Percentiles rank a stretch among this genome's conserved stretches.
Evolutionary conservation across 2,888 invertebrate species (phyloP).

Genomic region (Miltochrista miniata): DNA sequence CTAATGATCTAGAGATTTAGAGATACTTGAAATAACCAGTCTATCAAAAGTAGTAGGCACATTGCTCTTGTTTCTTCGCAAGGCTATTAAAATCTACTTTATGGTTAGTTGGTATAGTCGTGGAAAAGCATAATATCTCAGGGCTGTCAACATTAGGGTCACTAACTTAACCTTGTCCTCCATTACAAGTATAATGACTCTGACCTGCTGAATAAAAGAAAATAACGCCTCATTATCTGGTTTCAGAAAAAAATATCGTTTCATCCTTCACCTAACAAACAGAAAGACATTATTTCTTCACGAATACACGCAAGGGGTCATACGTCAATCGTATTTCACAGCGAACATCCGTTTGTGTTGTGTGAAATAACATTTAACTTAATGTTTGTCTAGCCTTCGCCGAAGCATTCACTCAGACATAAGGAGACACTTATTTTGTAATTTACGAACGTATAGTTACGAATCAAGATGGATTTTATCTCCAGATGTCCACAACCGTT

Average conservation of each 20-base stretch:
- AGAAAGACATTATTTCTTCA: constrained; percentile 10
- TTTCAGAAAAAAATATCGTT: background rate
- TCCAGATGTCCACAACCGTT: background rate
- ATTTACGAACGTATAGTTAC: constrained; percentile 25
- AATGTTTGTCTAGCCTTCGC: constrained; percentile 20
- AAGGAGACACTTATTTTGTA: constrained; percentile 22
- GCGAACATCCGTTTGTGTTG: constrained; percentile 15
- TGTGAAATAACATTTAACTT: constrained; percentile 18
- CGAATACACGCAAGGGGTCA: constrained; percentile 21
- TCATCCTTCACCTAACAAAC: background rate
- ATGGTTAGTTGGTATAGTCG: no score
- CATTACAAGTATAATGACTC: no score
- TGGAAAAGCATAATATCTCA: no score
- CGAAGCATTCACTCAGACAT: constrained; percentile 8
- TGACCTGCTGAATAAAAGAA: no score
- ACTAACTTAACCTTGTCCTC: no score
- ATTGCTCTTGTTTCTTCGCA: no score
- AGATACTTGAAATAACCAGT: no score
- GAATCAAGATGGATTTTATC: background rate
- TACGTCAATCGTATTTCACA: constrained; percentile 31
- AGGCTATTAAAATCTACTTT: no score
- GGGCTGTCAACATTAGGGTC: no score
- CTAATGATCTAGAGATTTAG: no score
- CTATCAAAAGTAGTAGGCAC: no score
- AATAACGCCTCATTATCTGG: background rate